Percentiles rank a stretch among this genome's conserved stretches.
Evolutionary conservation across 2,888 invertebrate genomes (phyloP).

Genomic region (Dasypolia templi): DNA sequence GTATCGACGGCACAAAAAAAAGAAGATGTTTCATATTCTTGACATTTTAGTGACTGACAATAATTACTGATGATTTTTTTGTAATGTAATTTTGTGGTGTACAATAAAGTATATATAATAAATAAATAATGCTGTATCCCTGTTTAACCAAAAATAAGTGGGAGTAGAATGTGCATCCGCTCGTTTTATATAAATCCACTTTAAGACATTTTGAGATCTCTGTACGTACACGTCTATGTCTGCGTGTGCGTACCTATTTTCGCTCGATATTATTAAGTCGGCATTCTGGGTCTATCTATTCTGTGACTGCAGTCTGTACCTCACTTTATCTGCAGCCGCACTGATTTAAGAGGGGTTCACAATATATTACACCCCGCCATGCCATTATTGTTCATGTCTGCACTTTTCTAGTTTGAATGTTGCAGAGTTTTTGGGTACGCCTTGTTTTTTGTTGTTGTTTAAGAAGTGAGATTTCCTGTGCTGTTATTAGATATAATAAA

Average conservation of each 20-base stretch:
- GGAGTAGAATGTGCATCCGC: background rate
- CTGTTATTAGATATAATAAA: background rate
- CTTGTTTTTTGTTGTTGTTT: slow-evolving; percentile 10
- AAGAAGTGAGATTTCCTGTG: background rate
- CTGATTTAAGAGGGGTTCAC: slow-evolving; percentile 56
- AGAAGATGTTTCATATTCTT: no score
- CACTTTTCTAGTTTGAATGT: slow-evolving; percentile 34
- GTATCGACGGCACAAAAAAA: no score
- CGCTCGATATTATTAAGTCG: background rate
- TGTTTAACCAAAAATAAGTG: background rate
- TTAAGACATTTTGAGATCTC: background rate
- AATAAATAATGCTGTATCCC: background rate
- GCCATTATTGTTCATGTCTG: slow-evolving; percentile 33
- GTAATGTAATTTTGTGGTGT: no score
- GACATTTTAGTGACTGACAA: background rate
- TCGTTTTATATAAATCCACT: background rate
- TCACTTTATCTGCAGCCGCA: slow-evolving; percentile 27
- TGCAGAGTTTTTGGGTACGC: slow-evolving; percentile 6
- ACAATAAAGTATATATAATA: no score
- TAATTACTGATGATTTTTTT: no score
- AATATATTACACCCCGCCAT: slow-evolving; percentile 37
- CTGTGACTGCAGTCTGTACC: slow-evolving; percentile 23
- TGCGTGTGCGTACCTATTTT: background rate
- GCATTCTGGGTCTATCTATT: slow-evolving; percentile 5
- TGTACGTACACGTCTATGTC: background rate